These are phyloP conservation scores for Bagarius yarrelli DNA, from an alignment of 2,113 vertebrate species.

Conservation along the genomic window DNA sequence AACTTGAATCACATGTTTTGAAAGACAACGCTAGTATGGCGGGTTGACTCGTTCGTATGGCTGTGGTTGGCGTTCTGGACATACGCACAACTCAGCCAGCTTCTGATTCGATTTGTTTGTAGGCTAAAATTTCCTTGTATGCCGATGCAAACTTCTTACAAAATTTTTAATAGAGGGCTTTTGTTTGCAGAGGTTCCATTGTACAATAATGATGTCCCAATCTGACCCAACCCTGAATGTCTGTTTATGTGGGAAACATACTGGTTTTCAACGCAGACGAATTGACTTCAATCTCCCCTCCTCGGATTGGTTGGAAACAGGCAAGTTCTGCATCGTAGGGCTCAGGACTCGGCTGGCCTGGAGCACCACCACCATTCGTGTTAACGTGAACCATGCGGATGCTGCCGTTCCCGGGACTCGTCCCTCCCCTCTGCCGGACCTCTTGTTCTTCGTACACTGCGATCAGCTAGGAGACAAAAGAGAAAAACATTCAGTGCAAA, in stretches of 20 bases:
- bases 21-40: too few relatives aligned
- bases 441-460: slow-evolving; percentile 94
- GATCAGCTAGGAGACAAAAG: slow-evolving; percentile 75
- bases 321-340: slow-evolving; percentile 83
- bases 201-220: neutral
- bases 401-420: slow-evolving; percentile 51
- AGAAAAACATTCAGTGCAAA: neutral
- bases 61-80: too few relatives aligned
- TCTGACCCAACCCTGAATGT: neutral
- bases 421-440: slow-evolving; percentile 71
- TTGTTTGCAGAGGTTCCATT: neutral
- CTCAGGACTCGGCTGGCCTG: slow-evolving; percentile 78
- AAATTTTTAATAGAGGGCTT: neutral
- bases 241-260: slow-evolving; percentile 63
- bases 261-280: slow-evolving; percentile 88
- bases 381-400: slow-evolving; percentile 51
- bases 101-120: too few relatives aligned
- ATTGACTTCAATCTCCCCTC: slow-evolving; percentile 96
- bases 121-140: too few relatives aligned
- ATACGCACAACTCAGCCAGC: too few relatives aligned
- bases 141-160: too few relatives aligned
- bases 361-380: slow-evolving; percentile 48
- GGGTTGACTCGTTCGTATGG: too few relatives aligned
- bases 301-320: slow-evolving; percentile 83
- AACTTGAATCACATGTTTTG: too few relatives aligned